Evolutionary conservation across 1,140 invertebrate genomes (phyloP), one percentile per base, ranked within the genome.

Genomic region (Monochamus saltuarius): DNA sequence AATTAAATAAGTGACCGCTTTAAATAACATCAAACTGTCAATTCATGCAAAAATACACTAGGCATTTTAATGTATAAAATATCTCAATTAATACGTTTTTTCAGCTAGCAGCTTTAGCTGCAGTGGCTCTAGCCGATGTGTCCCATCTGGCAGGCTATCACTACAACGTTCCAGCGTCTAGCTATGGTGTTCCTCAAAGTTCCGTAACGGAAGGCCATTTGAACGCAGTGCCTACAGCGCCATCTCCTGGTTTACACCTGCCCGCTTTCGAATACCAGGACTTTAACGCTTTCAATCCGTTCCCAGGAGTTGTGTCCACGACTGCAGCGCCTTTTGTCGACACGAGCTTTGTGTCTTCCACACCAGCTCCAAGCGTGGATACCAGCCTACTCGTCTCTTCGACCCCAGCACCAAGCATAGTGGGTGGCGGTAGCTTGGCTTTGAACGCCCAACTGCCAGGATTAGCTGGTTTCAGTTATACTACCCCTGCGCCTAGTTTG

Each of bases 361-460:
- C 51, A 10, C 36, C 51, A 7, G 36, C 53, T 10, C 22, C 53
- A 16, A 17, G 10, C 7, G 14, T 53, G 9, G 39, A 45, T 13
- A 7, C 29, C 13, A n/a, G 37, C 10, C 22, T 11, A 9, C 14
- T 45, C 7, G 53, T 45, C 16, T 56, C 51, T 8, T 54, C 53
- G 7, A 56, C 53, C 16, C 53, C 53, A 1, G 35, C 51, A 7
- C 53, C 53, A 14, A 39, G n/a, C 14, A n/a, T 40, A 7, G 34
- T 14, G 16, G 43, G 4, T 11, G n/a, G n/a, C 43, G n/a, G 2
- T 29, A 6, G 22, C 22, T 29, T 29, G 22, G 22, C 2, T 6
- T 6, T 29, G 22, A 29, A 29, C 22, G 22, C 22, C 6, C 22
- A 29, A 6, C 22, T 29, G 22, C 22, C 22, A 6, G 22, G 22